A percentile compares a stretch with the other conserved stretches of the same genome.
Conservation (phyloP, 2,797 vertebrate genomes). For the Spondyliosoma cantharus region DNA sequence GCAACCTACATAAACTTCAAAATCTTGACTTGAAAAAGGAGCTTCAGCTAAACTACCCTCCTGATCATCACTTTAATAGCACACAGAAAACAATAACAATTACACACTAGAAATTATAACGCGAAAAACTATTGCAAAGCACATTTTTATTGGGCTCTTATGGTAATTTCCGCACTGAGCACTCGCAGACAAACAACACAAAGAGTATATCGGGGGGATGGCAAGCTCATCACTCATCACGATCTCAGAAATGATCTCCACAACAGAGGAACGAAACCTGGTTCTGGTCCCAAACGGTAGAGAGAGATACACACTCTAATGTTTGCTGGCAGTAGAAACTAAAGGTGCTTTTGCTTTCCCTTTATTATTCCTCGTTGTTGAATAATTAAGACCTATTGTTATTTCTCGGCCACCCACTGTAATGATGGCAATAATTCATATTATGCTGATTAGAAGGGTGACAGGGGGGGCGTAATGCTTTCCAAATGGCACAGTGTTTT, state of each 20-base stretch:
- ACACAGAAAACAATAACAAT: slow-evolving; percentile 31
- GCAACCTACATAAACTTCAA: slow-evolving; percentile 9
- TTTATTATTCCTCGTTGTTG: slow-evolving; percentile 70
- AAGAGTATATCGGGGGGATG: background rate
- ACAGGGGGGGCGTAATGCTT: slow-evolving; percentile 53
- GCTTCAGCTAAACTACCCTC: background rate
- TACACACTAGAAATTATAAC: slow-evolving; percentile 21
- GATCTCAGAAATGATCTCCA: slow-evolving; percentile 40
- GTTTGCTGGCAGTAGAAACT: slow-evolving; percentile 65
- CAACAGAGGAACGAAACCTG: slow-evolving; percentile 3
- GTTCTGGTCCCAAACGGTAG: slow-evolving; percentile 30
- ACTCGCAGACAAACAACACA: slow-evolving; percentile 33
- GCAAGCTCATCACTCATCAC: slow-evolving; percentile 54
- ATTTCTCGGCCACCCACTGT: slow-evolving; percentile 67
- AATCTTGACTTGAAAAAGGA: slow-evolving; percentile 4
- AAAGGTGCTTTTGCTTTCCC: slow-evolving; percentile 68
- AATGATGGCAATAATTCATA: slow-evolving; percentile 80
- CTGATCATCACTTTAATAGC: slow-evolving; percentile 20
- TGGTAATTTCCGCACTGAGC: slow-evolving; percentile 33
- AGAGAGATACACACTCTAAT: slow-evolving; percentile 57
- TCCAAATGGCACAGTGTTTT: slow-evolving; percentile 50
- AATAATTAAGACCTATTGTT: slow-evolving; percentile 79
- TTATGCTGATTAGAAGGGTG: slow-evolving; percentile 74
- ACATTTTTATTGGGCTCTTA: slow-evolving; percentile 48
- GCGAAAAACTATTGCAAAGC: background rate